phyloP scores from a whole-genome alignment of 2,113 vertebrate species.

The Gymnocephalus cernua region DNA sequence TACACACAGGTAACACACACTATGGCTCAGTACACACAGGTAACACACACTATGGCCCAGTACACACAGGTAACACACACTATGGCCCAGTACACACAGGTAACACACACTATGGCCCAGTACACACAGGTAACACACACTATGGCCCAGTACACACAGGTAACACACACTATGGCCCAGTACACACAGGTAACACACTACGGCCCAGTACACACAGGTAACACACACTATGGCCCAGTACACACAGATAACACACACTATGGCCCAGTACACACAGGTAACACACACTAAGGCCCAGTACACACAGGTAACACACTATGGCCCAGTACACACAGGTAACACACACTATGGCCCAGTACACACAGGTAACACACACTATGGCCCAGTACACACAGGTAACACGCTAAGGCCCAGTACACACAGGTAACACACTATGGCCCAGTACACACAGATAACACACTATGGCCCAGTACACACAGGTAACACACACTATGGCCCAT shows the following conservation, averaged over 20 bases:
- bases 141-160: constrained; percentile 98
- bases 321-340: constrained; percentile 97
- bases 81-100: constrained; percentile 98
- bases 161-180: constrained; percentile 95
- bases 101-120: constrained; percentile 95
- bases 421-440: constrained; percentile 97
- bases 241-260: constrained; percentile 95
- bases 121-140: constrained; percentile 98
- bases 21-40: constrained; percentile 99
- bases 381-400: constrained; percentile 97
- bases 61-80: constrained; percentile 98
- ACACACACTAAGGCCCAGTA: constrained; percentile 95
- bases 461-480: constrained; percentile 98
- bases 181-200: constrained; percentile 98
- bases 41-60: constrained; percentile 95
- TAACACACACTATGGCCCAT: constrained; percentile 95
- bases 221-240: constrained; percentile 97
- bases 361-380: constrained; percentile 96
- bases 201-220: constrained; percentile 98
- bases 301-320: constrained; percentile 95
- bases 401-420: constrained; percentile 96
- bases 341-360: constrained; percentile 97
- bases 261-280: constrained; percentile 98
- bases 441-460: constrained; percentile 97
- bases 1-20: constrained; percentile 98